Evolutionary conservation across 2,113 vertebrate genomes (phyloP).

Genomic region (Mustela nigripes): DNA sequence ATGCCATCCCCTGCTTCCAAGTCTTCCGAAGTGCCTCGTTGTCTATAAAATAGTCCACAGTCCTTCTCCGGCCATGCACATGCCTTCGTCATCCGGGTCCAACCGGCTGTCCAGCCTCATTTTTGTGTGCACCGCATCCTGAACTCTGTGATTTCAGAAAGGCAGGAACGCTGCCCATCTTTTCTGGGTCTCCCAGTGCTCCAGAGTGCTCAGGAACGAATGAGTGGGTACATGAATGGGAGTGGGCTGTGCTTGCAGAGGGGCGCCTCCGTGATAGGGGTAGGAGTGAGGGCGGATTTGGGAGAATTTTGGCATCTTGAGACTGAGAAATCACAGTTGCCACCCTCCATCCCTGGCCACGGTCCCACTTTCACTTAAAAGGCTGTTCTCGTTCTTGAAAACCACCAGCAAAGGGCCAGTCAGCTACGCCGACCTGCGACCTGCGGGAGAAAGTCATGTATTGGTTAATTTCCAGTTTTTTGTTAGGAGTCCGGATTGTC

Average conservation of each 20-base stretch:
- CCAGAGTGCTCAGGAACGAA: not conserved
- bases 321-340: not conserved
- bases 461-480: not conserved
- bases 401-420: not conserved
- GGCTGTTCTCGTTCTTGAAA: not conserved
- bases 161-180: not conserved
- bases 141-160: slow-evolving; percentile 5
- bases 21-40: not conserved
- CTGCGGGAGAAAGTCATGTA: not conserved
- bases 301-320: not conserved
- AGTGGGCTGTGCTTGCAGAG: not conserved
- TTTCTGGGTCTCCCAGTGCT: not conserved
- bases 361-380: not conserved
- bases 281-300: not conserved
- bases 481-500: not conserved
- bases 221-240: not conserved
- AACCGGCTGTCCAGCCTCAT: not conserved
- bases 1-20: not conserved
- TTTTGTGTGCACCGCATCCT: not conserved
- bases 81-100: not conserved
- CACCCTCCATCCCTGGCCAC: not conserved
- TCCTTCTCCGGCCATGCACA: not conserved
- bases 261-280: not conserved
- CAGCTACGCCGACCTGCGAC: not conserved
- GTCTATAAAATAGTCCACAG: not conserved